phyloP scores from a whole-genome alignment of 64 coral and sea anemone genomes.

The Actinia tenebrosa region DNA sequence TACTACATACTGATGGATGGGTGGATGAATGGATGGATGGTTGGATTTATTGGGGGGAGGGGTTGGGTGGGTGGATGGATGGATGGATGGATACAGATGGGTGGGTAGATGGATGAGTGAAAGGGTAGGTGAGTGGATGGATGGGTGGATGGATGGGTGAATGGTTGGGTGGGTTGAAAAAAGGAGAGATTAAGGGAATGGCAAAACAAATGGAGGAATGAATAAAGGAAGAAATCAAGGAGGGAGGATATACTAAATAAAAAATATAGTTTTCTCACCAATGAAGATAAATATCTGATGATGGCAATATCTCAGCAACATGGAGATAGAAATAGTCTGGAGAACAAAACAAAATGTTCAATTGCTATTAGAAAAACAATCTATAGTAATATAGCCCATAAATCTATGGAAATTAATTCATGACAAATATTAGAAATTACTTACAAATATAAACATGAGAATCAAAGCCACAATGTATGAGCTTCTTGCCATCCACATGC shows the following conservation, averaged over 20 bases:
- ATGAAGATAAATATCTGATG: slow-evolving; percentile 98
- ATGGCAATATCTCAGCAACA: slow-evolving; percentile 95
- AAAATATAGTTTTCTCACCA: slow-evolving; percentile 41
- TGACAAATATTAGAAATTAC: slow-evolving; percentile 9
- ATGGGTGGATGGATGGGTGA: not conserved
- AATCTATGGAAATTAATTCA: too few species aligned
- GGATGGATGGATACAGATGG: too few species aligned
- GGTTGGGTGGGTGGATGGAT: too few species aligned
- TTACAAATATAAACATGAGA: slow-evolving; percentile 99
- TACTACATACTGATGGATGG: too few species aligned
- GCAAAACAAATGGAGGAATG: too few species aligned
- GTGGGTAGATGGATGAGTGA: too few species aligned
- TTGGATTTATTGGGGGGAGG: too few species aligned
- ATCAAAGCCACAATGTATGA: slow-evolving; percentile 92
- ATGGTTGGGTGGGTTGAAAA: not conserved
- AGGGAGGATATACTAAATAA: not conserved
- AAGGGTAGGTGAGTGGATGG: too few species aligned
- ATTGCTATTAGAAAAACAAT: not conserved
- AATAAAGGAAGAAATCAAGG: not conserved
- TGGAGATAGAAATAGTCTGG: slow-evolving; percentile 97
- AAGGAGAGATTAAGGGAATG: too few species aligned
- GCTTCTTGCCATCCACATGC: slow-evolving; percentile 98
- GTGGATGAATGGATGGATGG: too few species aligned
- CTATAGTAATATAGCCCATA: too few species aligned
- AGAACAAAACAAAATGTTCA: slow-evolving; percentile 17